Evolutionary conservation across 2,113 vertebrate genomes (phyloP).

Genomic region (Mormoops blainvillei): DNA sequence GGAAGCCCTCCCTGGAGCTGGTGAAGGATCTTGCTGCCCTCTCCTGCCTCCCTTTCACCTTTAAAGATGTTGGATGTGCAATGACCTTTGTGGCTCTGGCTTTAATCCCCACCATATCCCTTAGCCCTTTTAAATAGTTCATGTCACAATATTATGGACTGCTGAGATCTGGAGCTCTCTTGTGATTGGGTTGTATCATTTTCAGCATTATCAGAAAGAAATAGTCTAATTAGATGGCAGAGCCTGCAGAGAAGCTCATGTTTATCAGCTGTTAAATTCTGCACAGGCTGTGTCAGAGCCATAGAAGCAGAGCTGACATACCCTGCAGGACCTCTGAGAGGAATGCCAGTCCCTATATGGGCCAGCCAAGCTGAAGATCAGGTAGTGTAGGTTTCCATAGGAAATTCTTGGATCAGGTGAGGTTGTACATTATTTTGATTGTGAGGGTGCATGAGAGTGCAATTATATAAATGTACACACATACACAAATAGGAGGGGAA

Average conservation of each 20-base stretch:
- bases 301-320: constrained; percentile 50
- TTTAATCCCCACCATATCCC: constrained; percentile 6
- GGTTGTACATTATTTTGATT: neutral
- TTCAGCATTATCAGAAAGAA: constrained; percentile 61
- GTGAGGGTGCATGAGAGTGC: neutral
- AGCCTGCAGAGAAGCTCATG: constrained; percentile 27
- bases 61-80: constrained; percentile 19
- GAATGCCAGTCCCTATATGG: neutral
- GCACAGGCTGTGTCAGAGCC: constrained; percentile 52
- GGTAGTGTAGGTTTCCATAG: neutral
- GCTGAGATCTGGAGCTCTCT: constrained; percentile 33
- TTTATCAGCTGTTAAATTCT: constrained; percentile 78
- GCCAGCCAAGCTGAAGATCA: neutral
- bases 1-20: neutral
- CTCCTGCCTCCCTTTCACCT: neutral
- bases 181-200: constrained; percentile 15
- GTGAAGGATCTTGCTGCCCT: neutral
- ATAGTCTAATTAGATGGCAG: constrained; percentile 52
- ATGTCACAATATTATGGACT: neutral
- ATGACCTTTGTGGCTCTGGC: constrained; percentile 1
- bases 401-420: neutral
- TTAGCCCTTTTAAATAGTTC: constrained; percentile 58
- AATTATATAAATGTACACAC: neutral
- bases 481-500: neutral
- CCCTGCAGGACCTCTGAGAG: neutral